A percentile compares a stretch with the other conserved stretches of the same genome.
These are phyloP conservation scores for Pipa parva DNA, from an alignment of 2,113 vertebrate species.

Conservation along the genomic window DNA sequence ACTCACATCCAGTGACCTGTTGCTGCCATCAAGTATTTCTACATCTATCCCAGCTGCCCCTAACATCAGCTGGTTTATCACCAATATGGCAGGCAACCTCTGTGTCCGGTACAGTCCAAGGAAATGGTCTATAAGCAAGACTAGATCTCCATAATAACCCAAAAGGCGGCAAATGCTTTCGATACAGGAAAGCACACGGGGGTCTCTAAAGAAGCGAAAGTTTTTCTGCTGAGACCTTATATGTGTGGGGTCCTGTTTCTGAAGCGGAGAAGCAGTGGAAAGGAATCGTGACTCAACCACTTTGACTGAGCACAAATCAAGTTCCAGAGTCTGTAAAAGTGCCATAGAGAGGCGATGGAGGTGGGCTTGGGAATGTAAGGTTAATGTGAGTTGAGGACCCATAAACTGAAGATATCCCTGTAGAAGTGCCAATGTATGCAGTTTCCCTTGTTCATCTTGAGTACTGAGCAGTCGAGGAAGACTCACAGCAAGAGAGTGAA, in stretches of 20 bases:
- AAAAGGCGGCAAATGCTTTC: slow-evolving; percentile 77
- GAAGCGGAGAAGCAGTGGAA: neutral
- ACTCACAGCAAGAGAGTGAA: slow-evolving; percentile 78
- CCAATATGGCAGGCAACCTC: slow-evolving; percentile 84
- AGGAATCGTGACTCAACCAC: slow-evolving; percentile 74
- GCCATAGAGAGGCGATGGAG: slow-evolving; percentile 85
- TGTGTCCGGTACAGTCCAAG: slow-evolving; percentile 75
- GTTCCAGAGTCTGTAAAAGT: slow-evolving; percentile 83
- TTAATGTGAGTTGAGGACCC: slow-evolving; percentile 68
- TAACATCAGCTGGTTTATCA: slow-evolving; percentile 78
- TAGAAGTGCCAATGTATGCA: slow-evolving; percentile 75
- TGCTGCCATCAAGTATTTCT: slow-evolving; percentile 50
- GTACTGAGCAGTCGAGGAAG: slow-evolving; percentile 87
- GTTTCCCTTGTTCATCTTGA: slow-evolving; percentile 78
- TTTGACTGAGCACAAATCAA: slow-evolving; percentile 78
- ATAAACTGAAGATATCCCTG: slow-evolving; percentile 86
- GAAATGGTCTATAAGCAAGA: slow-evolving; percentile 85
- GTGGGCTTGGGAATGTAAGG: slow-evolving; percentile 76
- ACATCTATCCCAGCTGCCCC: slow-evolving; percentile 74
- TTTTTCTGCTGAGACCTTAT: slow-evolving; percentile 57
- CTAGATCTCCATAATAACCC: slow-evolving; percentile 85
- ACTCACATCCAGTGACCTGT: slow-evolving; percentile 32
- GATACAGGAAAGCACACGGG: slow-evolving; percentile 70
- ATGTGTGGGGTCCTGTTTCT: neutral
- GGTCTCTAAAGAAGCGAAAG: slow-evolving; percentile 85